Evolutionary conservation across 2,113 vertebrate genomes (phyloP).

Genomic region (Pelusios castaneus): DNA sequence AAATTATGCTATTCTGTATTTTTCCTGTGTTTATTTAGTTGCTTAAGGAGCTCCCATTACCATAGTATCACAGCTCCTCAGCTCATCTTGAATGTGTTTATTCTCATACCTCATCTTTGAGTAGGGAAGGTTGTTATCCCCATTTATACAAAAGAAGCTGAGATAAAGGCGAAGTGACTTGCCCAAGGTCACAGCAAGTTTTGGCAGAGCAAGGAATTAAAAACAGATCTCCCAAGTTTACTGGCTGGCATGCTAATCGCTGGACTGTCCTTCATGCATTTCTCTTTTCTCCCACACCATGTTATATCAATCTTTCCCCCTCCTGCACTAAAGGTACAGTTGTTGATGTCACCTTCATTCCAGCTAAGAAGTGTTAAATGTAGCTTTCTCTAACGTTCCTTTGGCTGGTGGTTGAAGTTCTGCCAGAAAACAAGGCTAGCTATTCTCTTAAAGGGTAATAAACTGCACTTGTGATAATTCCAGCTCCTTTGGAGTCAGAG

Average conservation of each 20-base stretch:
- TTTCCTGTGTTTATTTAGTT: neutral
- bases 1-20: neutral
- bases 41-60: neutral
- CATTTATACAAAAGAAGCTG: neutral
- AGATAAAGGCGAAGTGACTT: neutral
- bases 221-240: neutral
- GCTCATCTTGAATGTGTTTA: neutral
- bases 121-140: neutral
- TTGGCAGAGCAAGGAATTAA: neutral
- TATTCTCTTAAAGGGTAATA: neutral
- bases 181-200: no score
- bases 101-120: no score
- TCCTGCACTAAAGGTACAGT: neutral
- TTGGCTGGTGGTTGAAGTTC: neutral
- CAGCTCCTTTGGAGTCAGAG: neutral
- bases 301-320: neutral
- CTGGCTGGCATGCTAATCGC: neutral
- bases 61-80: neutral
- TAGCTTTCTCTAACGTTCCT: neutral
- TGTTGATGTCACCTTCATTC: neutral
- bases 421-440: neutral
- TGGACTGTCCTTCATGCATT: neutral
- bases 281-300: neutral
- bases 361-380: neutral
- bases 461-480: neutral